Evolutionary conservation across 2,113 vertebrate species (phyloP), one percentile per base, ranked within the genome.

Genomic region (Pedetes capensis): DNA sequence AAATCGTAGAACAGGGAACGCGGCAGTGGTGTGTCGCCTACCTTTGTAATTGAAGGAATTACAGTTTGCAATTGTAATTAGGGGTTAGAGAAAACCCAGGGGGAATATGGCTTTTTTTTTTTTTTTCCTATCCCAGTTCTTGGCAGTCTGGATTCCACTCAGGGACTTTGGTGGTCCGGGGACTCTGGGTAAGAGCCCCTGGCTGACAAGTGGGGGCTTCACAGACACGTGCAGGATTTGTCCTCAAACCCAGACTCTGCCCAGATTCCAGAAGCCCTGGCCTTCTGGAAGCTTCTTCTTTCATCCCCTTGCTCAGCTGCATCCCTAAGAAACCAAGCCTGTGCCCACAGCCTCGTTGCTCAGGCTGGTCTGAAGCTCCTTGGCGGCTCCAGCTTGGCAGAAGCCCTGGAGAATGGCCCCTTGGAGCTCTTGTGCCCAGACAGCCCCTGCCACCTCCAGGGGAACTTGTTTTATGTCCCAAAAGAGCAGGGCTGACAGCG

Each of bases 401-500:
- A 74, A 22, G 22, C 57, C 63, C 39, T 39, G 18, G 42, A 91
- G 92, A 94, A 80, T 66, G 37, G 74, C 72, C 39, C 68, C 39
- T 44, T 91, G 55, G 87, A 97, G 88, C 63, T 23, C 37, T 29
- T 39, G 76, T 23, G 86, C 80, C 92, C 79, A 96, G 95, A 97
- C 39, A 84, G 78, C 95, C 92, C 95, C 82, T 86, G 96, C 96
- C 47, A 37, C 97, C 95, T 96, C 96, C 95, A 93, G 95, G 96
- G 96, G 96, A 98, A 97, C 88, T 96, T 97, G 93, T 95, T 95
- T 98, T 97, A 97, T 87, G 57, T 94, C 86, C 93, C 78, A 18
- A 96, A 95, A 96, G 97, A 98, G 94, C 98, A 96, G 92, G 51
- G 78, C 93, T 95, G 97, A 97, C 98, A 98, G 97, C 93, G 92